Conservation (phyloP, 92 coral and sea anemone genomes). For the Scolanthus callimorphus region DNA sequence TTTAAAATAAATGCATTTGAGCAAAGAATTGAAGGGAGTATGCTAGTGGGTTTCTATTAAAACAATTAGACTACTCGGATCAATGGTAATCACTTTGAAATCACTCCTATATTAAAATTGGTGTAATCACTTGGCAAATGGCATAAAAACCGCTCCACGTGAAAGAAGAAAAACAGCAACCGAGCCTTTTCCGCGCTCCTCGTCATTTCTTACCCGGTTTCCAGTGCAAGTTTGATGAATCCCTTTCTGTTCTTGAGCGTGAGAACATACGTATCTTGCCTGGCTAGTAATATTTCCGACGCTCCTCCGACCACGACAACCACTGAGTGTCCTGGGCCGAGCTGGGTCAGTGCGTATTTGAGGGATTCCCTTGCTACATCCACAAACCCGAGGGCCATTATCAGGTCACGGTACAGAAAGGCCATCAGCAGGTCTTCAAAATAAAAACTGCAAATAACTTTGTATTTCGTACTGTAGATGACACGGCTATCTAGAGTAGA, state of each 20-base stretch:
- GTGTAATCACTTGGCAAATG: no score
- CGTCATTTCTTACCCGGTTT: slow-evolving; percentile 61
- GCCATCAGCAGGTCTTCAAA: slow-evolving; percentile 46
- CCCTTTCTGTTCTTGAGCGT: slow-evolving; percentile 79
- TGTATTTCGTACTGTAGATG: no score
- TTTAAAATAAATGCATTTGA: no score
- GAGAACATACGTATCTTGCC: slow-evolving; percentile 59
- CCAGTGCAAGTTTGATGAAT: slow-evolving; percentile 77
- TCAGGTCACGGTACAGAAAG: slow-evolving; percentile 68
- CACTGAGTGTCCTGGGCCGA: slow-evolving; percentile 85
- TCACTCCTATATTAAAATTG: not conserved
- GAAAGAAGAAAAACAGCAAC: no score
- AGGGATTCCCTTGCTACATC: slow-evolving; percentile 73
- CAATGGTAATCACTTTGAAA: no score
- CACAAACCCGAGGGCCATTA: slow-evolving; percentile 79
- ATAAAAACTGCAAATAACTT: no score
- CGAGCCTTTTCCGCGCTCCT: no score
- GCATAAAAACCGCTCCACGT: no score
- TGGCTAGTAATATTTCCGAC: slow-evolving; percentile 57
- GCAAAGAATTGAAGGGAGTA: no score
- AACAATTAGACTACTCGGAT: no score
- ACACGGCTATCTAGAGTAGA: no score
- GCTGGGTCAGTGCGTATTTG: slow-evolving; percentile 52
- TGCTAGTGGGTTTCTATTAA: no score
- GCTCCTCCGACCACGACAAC: slow-evolving; percentile 81